Conservation (phyloP, 2,797 vertebrate genomes). For the Ciconia nigra region DNA sequence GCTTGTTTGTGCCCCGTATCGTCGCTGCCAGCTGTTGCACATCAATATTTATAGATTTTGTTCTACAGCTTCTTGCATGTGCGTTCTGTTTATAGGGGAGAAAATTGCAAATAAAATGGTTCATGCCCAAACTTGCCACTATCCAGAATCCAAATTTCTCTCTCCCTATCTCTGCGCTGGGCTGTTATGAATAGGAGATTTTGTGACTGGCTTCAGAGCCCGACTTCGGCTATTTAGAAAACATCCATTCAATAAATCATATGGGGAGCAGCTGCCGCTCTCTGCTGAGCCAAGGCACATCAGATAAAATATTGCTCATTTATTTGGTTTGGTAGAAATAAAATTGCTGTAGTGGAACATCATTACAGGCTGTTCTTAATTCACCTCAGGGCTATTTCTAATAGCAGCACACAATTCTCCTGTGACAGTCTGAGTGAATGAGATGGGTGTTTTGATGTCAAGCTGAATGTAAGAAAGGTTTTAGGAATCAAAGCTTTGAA, state of each 20-base stretch:
- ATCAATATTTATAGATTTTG: not conserved
- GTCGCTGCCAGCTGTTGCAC: not conserved
- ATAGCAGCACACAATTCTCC: conserved; percentile 22
- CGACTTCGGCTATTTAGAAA: not conserved
- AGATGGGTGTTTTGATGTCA: conserved; percentile 61
- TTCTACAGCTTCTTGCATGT: not conserved
- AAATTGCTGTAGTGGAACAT: conserved; percentile 55
- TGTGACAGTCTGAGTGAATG: conserved; percentile 41
- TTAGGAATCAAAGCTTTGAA: conserved; percentile 54
- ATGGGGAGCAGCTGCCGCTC: conserved; percentile 46
- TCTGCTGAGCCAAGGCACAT: conserved; percentile 4
- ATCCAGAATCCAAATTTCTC: not conserved
- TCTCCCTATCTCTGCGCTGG: not conserved
- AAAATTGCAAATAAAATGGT: not conserved
- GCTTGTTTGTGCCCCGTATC: not conserved
- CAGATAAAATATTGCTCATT: conserved; percentile 48
- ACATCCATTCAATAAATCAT: conserved; percentile 32
- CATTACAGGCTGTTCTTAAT: conserved; percentile 46
- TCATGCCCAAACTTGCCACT: not conserved
- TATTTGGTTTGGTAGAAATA: conserved; percentile 35
- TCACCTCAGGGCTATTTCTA: conserved; percentile 54
- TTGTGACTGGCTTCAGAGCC: not conserved
- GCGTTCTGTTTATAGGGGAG: not conserved
- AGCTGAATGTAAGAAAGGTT: conserved; percentile 46
- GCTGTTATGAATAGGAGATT: not conserved